Percentiles rank a stretch among this genome's conserved stretches.
These are phyloP conservation scores for Ephialtes manifestator DNA, from an alignment of 2,888 invertebrate species.

Conservation along the genomic window DNA sequence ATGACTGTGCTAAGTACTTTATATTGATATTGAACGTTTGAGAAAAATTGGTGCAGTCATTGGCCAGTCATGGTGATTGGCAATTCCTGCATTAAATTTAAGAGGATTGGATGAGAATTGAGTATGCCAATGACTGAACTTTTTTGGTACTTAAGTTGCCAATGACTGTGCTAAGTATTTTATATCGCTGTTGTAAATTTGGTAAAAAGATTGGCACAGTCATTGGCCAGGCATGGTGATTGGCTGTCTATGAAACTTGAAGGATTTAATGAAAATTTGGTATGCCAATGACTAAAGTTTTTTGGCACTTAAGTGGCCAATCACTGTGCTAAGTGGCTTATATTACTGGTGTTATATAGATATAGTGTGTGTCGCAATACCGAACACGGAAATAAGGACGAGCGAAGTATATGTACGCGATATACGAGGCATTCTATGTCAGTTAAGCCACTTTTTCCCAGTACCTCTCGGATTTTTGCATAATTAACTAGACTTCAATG, in stretches of 20 bases:
- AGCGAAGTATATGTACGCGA: neutral
- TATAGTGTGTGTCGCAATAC: neutral
- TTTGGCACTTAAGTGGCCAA: neutral
- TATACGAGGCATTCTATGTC: neutral
- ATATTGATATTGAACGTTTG: too few relatives aligned
- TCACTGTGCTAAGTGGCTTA: neutral
- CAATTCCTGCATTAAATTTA: neutral
- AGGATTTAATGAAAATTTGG: neutral
- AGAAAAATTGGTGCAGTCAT: too few relatives aligned
- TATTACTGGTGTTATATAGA: too few relatives aligned
- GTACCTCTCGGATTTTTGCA: neutral
- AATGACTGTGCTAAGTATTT: too few relatives aligned
- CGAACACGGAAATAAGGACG: slow-evolving; percentile 29
- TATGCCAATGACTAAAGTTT: neutral
- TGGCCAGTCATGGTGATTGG: too few relatives aligned
- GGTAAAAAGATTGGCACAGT: neutral
- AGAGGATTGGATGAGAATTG: neutral
- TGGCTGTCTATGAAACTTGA: neutral
- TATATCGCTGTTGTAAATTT: too few relatives aligned
- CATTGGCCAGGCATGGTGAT: neutral
- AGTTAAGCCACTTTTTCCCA: neutral
- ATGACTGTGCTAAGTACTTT: too few relatives aligned
- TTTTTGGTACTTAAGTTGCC: too few relatives aligned
- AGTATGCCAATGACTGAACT: neutral
- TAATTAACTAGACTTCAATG: too few relatives aligned